These are phyloP conservation scores for Anastatus disparis DNA, from an alignment of 1,140 invertebrate species.

Conservation along the genomic window DNA sequence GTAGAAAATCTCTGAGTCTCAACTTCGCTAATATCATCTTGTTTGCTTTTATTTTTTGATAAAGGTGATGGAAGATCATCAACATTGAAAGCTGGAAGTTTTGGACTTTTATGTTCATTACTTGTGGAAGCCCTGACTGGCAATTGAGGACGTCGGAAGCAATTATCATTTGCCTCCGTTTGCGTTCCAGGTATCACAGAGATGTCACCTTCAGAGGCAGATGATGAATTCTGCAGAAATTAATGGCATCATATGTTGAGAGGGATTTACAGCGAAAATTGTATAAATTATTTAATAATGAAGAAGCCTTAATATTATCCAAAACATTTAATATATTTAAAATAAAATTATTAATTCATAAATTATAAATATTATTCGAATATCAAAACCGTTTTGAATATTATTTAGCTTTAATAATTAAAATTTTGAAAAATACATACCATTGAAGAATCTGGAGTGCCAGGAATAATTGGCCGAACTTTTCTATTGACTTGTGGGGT, in stretches of 20 bases:
- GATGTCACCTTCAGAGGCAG: constrained; percentile 25
- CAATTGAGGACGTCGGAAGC: constrained; percentile 36
- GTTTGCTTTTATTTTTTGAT: not conserved
- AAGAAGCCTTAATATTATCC: too few species aligned
- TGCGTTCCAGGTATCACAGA: constrained; percentile 49
- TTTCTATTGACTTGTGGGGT: constrained; percentile 43
- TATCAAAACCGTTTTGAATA: not conserved
- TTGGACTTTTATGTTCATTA: not conserved
- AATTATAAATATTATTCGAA: not conserved
- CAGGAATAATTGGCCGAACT: constrained; percentile 36
- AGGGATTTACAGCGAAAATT: constrained; percentile 9
- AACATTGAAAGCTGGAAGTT: not conserved
- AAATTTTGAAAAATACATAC: constrained; percentile 38
- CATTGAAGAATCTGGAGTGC: constrained; percentile 47
- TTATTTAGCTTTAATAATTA: not conserved
- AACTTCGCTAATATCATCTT: constrained; percentile 37
- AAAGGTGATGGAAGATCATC: constrained; percentile 17
- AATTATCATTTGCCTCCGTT: not conserved
- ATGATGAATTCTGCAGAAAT: constrained; percentile 43
- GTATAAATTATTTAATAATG: not conserved
- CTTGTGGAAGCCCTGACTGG: constrained; percentile 1
- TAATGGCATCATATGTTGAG: not conserved
- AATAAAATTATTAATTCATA: not conserved
- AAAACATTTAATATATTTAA: too few species aligned
- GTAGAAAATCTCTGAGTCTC: constrained; percentile 31